These are phyloP conservation scores for Scomber scombrus DNA, from an alignment of 2,113 vertebrate species.

Conservation along the genomic window DNA sequence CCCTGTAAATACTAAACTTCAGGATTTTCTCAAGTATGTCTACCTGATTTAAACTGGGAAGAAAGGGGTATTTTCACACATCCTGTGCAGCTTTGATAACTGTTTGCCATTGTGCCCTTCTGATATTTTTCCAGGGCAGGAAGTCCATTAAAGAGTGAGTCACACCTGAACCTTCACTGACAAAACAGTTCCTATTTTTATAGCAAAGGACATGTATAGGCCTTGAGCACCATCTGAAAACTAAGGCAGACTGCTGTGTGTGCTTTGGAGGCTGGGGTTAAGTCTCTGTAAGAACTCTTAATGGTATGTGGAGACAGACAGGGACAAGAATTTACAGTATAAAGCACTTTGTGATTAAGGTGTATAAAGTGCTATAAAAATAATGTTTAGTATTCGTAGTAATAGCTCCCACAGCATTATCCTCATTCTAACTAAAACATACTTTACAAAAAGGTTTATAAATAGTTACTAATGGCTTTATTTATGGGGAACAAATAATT, in stretches of 20 bases:
- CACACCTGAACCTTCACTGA: constrained; percentile 42
- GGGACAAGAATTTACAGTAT: no score
- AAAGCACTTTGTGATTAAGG: not conserved
- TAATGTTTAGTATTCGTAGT: not conserved
- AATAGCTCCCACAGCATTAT: not conserved
- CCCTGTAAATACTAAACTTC: not conserved
- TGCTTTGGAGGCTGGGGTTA: not conserved
- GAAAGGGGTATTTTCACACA: not conserved
- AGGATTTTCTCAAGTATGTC: not conserved
- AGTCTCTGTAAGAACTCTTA: not conserved
- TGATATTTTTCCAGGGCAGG: not conserved
- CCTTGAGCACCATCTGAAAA: constrained; percentile 28
- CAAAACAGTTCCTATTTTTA: constrained; percentile 45
- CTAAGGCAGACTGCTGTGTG: not conserved
- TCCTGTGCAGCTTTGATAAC: not conserved
- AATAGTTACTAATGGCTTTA: not conserved
- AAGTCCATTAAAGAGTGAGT: constrained; percentile 31
- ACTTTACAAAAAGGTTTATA: not conserved
- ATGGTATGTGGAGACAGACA: no score
- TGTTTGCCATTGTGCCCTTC: not conserved
- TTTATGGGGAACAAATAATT: not conserved
- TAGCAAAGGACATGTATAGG: not conserved
- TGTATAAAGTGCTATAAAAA: constrained; percentile 19
- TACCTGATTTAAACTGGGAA: not conserved
- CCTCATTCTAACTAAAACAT: not conserved